Conservation (phyloP, 1,140 invertebrate genomes). For the Danaus plexippus region DNA sequence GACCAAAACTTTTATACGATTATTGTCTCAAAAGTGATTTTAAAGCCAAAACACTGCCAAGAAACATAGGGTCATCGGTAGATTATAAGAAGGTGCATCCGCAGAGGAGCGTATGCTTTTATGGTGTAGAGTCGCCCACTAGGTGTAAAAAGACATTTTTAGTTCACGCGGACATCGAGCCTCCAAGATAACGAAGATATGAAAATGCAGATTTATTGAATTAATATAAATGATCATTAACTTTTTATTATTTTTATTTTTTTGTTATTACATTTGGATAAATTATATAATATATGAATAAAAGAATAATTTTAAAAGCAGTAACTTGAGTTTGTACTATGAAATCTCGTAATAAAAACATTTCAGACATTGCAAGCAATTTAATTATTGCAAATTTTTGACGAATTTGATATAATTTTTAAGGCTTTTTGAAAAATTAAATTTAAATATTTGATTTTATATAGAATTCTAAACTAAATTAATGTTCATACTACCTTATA, state of each 20-base stretch:
- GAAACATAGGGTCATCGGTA: slow-evolving; percentile 50
- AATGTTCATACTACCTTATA: no score
- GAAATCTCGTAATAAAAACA: neutral
- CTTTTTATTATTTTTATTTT: neutral
- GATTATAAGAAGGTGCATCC: slow-evolving; percentile 43
- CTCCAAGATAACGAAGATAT: slow-evolving; percentile 46
- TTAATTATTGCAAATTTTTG: slow-evolving; percentile 4
- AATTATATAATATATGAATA: neutral
- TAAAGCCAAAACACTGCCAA: slow-evolving; percentile 53
- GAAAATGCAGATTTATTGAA: slow-evolving; percentile 1
- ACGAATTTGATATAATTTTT: neutral
- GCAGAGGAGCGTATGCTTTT: slow-evolving; percentile 52
- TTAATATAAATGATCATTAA: neutral
- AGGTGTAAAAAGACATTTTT: slow-evolving; percentile 35
- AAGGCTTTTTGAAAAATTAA: no score
- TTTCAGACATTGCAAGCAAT: neutral
- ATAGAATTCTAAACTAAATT: no score
- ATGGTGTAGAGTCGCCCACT: slow-evolving; percentile 31
- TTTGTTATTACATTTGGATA: neutral
- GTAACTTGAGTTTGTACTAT: neutral
- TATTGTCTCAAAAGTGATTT: slow-evolving; percentile 62
- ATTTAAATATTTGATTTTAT: no score
- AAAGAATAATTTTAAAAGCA: neutral
- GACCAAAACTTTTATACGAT: slow-evolving; percentile 52
- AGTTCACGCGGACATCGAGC: slow-evolving; percentile 50